These are phyloP conservation scores for Remorina albescens DNA, from an alignment of 2,797 vertebrate species.

Conservation along the genomic window DNA sequence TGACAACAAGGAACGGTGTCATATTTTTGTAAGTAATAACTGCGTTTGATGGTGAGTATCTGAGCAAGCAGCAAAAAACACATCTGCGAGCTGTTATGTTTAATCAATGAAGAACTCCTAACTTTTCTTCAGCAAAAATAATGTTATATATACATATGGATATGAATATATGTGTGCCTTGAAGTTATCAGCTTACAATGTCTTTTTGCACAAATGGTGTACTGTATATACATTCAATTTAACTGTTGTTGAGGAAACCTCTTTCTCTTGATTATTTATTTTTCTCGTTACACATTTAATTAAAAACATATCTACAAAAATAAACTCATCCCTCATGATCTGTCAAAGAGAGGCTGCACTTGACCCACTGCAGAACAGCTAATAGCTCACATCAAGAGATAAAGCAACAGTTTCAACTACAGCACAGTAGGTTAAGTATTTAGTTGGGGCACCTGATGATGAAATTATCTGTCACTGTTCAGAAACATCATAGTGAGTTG, in stretches of 20 bases:
- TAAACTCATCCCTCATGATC: slow-evolving; percentile 26
- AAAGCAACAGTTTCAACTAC: too few species aligned
- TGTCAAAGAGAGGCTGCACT: slow-evolving; percentile 21
- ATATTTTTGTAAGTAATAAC: slow-evolving; percentile 30
- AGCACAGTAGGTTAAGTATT: too few species aligned
- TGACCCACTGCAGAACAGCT: neutral
- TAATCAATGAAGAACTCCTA: slow-evolving; percentile 26
- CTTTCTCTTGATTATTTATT: slow-evolving; percentile 69
- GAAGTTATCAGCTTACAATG: slow-evolving; percentile 76
- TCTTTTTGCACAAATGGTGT: slow-evolving; percentile 73
- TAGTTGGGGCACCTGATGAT: too few species aligned
- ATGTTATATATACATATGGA: slow-evolving; percentile 49
- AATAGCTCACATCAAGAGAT: neutral
- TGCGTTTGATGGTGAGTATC: slow-evolving; percentile 41
- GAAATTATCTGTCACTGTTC: too few species aligned
- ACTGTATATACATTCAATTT: slow-evolving; percentile 74
- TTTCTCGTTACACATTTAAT: slow-evolving; percentile 62
- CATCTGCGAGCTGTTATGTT: slow-evolving; percentile 51
- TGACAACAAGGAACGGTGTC: slow-evolving; percentile 21
- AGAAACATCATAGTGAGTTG: neutral
- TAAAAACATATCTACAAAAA: slow-evolving; percentile 59
- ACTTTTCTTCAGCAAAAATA: slow-evolving; percentile 51
- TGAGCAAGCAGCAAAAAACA: slow-evolving; percentile 62
- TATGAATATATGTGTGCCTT: slow-evolving; percentile 75
- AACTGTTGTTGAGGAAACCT: slow-evolving; percentile 68